These are phyloP conservation scores for Steatornis caripensis DNA, from an alignment of 2,113 vertebrate species.

Conservation along the genomic window DNA sequence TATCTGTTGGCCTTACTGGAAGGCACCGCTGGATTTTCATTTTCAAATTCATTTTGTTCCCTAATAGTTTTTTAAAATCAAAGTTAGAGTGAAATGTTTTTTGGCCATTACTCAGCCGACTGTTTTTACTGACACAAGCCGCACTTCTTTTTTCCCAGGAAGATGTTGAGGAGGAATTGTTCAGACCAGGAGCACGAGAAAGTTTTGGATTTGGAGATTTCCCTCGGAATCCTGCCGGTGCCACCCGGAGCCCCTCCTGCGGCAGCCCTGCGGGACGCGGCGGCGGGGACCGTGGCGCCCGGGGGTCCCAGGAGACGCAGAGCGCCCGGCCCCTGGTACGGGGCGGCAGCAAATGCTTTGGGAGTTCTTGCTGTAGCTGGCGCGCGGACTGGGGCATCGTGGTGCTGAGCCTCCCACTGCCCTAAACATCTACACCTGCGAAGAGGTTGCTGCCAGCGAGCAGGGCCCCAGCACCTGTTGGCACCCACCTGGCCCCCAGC, in stretches of 20 bases:
- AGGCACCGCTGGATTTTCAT: background rate
- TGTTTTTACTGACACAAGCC: background rate
- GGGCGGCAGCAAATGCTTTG: rapidly evolving
- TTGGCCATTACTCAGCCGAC: background rate
- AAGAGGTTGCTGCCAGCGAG: background rate
- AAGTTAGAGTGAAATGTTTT: background rate
- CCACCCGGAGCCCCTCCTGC: background rate
- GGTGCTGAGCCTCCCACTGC: background rate
- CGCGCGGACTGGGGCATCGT: rapidly evolving
- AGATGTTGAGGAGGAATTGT: background rate
- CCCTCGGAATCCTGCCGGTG: background rate
- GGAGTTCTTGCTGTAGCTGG: background rate
- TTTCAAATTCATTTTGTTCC: background rate
- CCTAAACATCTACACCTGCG: background rate
- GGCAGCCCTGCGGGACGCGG: background rate
- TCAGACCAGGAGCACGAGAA: background rate
- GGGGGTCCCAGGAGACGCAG: rapidly evolving
- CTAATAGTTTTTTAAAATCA: background rate
- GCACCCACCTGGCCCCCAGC: no score
- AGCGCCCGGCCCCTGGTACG: rapidly evolving
- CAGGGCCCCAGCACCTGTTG: no score
- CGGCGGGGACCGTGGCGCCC: rapidly evolving
- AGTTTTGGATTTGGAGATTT: background rate
- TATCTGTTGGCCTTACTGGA: background rate
- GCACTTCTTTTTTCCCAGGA: background rate